These are phyloP conservation scores for Scaptomyza reducta DNA, from an alignment of 2,888 invertebrate genomes.

Conservation along the genomic window DNA sequence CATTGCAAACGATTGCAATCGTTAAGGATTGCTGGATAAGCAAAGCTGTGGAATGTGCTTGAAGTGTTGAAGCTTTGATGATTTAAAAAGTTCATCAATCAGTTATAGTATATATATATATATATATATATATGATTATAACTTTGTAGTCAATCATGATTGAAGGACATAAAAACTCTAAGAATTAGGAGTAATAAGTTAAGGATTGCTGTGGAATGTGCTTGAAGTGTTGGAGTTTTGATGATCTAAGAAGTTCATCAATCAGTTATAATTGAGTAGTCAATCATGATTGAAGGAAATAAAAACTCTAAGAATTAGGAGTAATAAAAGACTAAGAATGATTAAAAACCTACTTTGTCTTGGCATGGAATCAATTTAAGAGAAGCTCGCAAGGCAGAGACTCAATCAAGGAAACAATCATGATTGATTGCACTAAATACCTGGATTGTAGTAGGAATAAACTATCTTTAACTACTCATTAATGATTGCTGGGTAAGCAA, in stretches of 20 bases:
- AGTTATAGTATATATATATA: too few species aligned
- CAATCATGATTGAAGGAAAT: neutral
- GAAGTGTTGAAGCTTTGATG: conserved; percentile 44
- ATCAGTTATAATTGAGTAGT: neutral
- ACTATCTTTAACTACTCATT: conserved; percentile 15
- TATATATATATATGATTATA: too few species aligned
- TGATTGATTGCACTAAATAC: conserved; percentile 63
- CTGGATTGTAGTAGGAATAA: conserved; percentile 79
- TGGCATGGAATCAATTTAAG: neutral
- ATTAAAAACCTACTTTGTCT: neutral
- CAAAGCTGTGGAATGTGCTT: conserved; percentile 53
- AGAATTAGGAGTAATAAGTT: conserved; percentile 5
- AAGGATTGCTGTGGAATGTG: conserved; percentile 53
- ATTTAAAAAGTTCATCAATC: neutral
- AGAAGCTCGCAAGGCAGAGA: too few species aligned
- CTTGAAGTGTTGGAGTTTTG: conserved; percentile 47
- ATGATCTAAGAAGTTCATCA: neutral
- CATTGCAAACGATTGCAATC: conserved; percentile 34
- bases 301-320: conserved; percentile 1
- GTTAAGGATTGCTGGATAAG: conserved; percentile 9
- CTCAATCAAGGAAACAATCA: conserved; percentile 15
- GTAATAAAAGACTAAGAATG: neutral
- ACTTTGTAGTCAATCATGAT: neutral
- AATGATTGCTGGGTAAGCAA: conserved; percentile 7
- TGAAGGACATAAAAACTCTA: neutral